A percentile compares a stretch with the other conserved stretches of the same genome.
These are phyloP conservation scores for Jordanella pulchra DNA, from an alignment of 2,797 vertebrate genomes.

Conservation along the genomic window DNA sequence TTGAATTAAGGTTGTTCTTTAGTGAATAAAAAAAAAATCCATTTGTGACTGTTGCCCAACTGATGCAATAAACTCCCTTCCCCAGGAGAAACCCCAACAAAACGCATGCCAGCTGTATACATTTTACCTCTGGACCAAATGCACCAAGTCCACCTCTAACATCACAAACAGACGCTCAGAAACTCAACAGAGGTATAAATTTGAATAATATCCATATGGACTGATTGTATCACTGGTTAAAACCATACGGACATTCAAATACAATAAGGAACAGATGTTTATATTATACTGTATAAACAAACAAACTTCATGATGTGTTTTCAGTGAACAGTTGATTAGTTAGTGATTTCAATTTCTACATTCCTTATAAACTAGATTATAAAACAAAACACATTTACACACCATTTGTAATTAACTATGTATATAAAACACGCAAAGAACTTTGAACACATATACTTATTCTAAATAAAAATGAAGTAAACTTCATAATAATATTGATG, in stretches of 20 bases:
- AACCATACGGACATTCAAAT: slow-evolving; percentile 3
- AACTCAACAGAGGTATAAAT: slow-evolving; percentile 38
- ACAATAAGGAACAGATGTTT: background rate
- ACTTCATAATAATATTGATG: background rate
- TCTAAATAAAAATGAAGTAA: background rate
- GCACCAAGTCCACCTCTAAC: slow-evolving; percentile 60
- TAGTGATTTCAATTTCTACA: background rate
- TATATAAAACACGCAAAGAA: too few relatives aligned
- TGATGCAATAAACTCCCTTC: slow-evolving; percentile 61
- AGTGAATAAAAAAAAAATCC: background rate
- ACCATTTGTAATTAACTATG: too few relatives aligned
- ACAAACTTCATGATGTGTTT: slow-evolving; percentile 7
- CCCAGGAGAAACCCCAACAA: slow-evolving; percentile 42
- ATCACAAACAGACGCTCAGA: slow-evolving; percentile 39
- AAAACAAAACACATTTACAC: too few relatives aligned
- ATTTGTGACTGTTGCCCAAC: slow-evolving; percentile 49
- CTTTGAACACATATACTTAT: too few relatives aligned
- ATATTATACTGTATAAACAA: background rate
- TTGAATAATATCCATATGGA: slow-evolving; percentile 15
- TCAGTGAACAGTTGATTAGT: background rate
- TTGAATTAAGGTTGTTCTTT: background rate
- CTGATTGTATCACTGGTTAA: slow-evolving; percentile 15
- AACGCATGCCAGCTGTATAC: slow-evolving; percentile 61
- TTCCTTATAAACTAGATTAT: background rate
- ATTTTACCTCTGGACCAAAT: slow-evolving; percentile 64